Conservation (phyloP, 2,888 invertebrate genomes). For the Coleophora deauratella region DNA sequence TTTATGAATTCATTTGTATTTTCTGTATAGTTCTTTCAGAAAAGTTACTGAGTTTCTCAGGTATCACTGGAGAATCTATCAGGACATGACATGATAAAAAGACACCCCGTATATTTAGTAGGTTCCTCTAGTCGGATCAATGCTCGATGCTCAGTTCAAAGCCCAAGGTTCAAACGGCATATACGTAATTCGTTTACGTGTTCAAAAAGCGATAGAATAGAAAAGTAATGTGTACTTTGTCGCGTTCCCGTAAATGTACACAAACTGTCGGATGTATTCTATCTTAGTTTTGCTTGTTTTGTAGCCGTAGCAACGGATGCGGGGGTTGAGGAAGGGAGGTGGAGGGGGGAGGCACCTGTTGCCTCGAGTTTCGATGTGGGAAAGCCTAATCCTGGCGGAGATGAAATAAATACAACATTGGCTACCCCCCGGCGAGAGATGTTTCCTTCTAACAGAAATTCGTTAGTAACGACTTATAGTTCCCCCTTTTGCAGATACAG, state of each 20-base stretch:
- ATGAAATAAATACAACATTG: constrained; percentile 65
- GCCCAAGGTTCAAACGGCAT: too few relatives aligned
- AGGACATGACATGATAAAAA: too few relatives aligned
- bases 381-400: constrained; percentile 55
- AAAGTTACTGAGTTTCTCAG: too few relatives aligned
- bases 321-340: constrained; percentile 13
- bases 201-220: not conserved
- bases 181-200: not conserved
- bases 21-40: too few relatives aligned
- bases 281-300: constrained; percentile 51
- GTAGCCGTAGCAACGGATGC: constrained; percentile 21
- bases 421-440: constrained; percentile 29
- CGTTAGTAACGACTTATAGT: constrained; percentile 3
- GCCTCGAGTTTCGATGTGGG: constrained; percentile 45
- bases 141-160: too few relatives aligned
- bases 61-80: too few relatives aligned
- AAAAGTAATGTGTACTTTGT: constrained; percentile 26
- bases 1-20: too few relatives aligned
- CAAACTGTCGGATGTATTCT: constrained; percentile 37
- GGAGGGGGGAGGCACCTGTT: constrained; percentile 50
- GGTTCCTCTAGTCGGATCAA: too few relatives aligned
- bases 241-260: constrained; percentile 33
- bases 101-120: too few relatives aligned
- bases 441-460: constrained; percentile 31
- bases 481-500: too few relatives aligned